Conservation (phyloP, 2,888 invertebrate species). For the Drosophila kokeensis region DNA sequence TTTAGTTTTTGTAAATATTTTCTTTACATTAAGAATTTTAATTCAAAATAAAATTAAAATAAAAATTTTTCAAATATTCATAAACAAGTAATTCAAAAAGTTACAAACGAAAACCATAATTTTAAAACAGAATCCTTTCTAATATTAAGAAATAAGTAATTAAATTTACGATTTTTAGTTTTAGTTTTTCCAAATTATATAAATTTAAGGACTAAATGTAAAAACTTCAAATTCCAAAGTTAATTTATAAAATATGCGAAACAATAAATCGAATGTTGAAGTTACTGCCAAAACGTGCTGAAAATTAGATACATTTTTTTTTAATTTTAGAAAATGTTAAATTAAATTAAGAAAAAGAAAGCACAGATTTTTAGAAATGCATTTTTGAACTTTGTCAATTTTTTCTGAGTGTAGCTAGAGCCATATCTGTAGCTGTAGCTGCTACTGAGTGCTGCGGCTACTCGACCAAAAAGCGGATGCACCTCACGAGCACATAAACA, state of each 20-base stretch:
- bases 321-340: background rate
- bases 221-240: background rate
- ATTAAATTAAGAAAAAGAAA: background rate
- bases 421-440: slow-evolving; percentile 40
- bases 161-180: no score
- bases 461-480: slow-evolving; percentile 67
- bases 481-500: slow-evolving; percentile 49
- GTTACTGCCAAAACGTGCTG: no score
- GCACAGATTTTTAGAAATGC: background rate
- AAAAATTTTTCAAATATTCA: no score
- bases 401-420: slow-evolving; percentile 25
- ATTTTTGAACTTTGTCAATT: background rate
- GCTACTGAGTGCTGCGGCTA: slow-evolving; percentile 67
- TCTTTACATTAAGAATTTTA: no score
- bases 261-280: no score
- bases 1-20: background rate
- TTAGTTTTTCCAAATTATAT: no score
- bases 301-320: background rate
- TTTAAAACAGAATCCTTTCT: no score
- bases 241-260: no score
- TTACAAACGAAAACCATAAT: no score
- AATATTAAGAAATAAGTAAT: no score
- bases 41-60: no score
- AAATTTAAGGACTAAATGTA: background rate
- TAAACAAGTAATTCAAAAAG: no score